Conservation (phyloP, 2,113 vertebrate species). For the Calyptomena viridis region DNA sequence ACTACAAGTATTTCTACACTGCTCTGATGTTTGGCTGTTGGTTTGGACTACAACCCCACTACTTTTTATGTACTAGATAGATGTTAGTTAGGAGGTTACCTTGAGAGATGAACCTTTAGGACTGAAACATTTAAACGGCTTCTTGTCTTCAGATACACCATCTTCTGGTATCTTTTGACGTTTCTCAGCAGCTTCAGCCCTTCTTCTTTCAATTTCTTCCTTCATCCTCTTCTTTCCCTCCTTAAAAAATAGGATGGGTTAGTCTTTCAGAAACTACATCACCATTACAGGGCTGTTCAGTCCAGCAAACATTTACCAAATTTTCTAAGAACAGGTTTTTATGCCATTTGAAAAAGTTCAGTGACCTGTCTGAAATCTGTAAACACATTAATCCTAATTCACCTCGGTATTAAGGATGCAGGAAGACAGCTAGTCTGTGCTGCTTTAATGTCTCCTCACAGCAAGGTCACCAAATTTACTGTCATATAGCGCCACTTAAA, state of each 20-base stretch:
- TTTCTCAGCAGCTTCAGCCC: conserved; percentile 96
- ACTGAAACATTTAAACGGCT: conserved; percentile 92
- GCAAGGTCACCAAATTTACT: background rate
- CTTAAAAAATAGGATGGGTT: conserved; percentile 57
- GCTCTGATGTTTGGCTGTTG: background rate
- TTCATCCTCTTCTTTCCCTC: conserved; percentile 96
- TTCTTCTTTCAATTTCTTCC: conserved; percentile 94
- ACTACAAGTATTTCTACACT: background rate
- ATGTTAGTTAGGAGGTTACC: conserved; percentile 67
- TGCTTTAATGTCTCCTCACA: background rate
- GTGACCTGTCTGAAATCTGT: background rate
- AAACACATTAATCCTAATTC: background rate
- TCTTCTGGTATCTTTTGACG: conserved; percentile 91
- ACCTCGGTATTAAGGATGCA: background rate
- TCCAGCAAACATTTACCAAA: background rate
- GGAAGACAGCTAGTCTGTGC: background rate
- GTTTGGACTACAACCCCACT: background rate
- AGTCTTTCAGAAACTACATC: background rate
- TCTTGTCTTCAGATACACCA: conserved; percentile 79
- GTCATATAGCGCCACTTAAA: background rate
- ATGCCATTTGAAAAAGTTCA: background rate
- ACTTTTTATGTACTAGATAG: background rate
- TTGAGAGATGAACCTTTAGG: conserved; percentile 94
- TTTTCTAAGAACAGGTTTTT: background rate
- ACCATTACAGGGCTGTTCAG: background rate